phyloP scores from a whole-genome alignment of 2,797 vertebrate genomes.

The Nyctibius grandis region DNA sequence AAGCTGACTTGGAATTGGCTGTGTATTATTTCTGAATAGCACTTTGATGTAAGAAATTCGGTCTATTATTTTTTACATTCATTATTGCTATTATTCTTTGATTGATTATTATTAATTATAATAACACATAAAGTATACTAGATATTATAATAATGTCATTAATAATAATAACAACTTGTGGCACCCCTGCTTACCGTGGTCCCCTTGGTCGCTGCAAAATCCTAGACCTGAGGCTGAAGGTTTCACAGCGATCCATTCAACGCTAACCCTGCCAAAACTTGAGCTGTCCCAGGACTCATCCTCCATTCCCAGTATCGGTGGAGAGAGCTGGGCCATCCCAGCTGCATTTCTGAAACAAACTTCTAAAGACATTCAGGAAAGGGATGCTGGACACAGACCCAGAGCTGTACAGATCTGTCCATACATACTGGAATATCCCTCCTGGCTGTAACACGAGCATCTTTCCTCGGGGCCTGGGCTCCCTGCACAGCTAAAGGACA shows the following conservation, averaged over 20 bases:
- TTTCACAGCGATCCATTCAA: background rate
- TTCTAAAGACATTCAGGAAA: background rate
- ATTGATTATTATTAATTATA: background rate
- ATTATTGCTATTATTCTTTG: background rate
- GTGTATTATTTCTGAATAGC: background rate
- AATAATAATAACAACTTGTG: background rate
- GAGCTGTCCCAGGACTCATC: background rate
- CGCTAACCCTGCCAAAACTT: background rate
- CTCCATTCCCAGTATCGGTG: background rate
- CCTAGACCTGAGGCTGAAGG: background rate
- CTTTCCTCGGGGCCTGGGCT: background rate
- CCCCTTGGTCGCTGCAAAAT: background rate
- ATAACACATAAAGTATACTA: too few species aligned
- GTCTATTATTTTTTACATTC: background rate
- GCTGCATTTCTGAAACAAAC: background rate
- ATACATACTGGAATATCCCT: background rate
- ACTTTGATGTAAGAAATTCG: background rate
- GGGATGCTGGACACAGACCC: background rate
- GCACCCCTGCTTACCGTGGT: background rate
- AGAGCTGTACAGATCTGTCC: background rate
- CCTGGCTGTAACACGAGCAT: accelerated
- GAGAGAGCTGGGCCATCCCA: background rate
- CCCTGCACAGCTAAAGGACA: too few species aligned
- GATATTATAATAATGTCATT: too few species aligned
- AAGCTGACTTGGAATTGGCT: background rate